These are phyloP conservation scores for Rhyacophila brunnea DNA, from an alignment of 1,140 invertebrate genomes.

Conservation along the genomic window DNA sequence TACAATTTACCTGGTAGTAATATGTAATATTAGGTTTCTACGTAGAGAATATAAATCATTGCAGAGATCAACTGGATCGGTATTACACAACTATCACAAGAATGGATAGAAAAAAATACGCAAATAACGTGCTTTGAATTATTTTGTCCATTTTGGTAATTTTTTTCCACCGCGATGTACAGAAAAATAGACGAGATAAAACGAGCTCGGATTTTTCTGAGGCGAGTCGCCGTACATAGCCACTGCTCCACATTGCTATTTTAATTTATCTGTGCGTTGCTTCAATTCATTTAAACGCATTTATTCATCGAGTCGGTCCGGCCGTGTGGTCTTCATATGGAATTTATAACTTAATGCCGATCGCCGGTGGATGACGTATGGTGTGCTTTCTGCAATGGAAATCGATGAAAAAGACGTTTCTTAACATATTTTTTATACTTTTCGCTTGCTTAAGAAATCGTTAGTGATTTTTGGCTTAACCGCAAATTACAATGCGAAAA, in stretches of 20 bases:
- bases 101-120: no score
- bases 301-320: conserved; percentile 17
- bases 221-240: conserved; percentile 4
- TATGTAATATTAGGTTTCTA: no score
- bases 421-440: no score
- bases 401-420: background rate
- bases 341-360: conserved; percentile 35
- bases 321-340: conserved; percentile 34
- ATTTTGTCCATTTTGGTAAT: background rate
- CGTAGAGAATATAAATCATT: no score
- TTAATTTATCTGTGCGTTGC: conserved; percentile 30
- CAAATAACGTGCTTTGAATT: no score
- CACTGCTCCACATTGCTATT: conserved; percentile 28
- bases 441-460: no score
- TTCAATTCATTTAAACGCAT: conserved; percentile 24
- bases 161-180: background rate
- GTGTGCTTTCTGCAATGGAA: conserved; percentile 11
- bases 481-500: no score
- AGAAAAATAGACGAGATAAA: background rate
- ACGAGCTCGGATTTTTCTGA: no score
- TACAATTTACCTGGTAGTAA: no score
- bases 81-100: no score
- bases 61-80: no score
- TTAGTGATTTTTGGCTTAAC: no score
- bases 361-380: conserved; percentile 8